Evolutionary conservation across 2,888 invertebrate species (phyloP), one percentile per base, ranked within the genome.

Genomic region (Plebejus anna): DNA sequence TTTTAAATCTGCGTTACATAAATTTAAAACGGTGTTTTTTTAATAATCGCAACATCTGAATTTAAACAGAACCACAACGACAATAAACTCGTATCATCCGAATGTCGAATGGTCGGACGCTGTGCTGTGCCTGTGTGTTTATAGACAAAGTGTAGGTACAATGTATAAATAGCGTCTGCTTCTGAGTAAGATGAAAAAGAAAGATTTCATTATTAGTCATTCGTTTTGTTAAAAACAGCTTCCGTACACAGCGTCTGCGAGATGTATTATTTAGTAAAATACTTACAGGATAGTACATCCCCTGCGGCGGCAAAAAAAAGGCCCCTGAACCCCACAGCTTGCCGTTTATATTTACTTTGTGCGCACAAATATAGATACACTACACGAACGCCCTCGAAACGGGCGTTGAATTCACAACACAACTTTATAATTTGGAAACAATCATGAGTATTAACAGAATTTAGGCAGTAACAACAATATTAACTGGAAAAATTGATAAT

Each of bases 271-370:
- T 79, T 76, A 77, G 72, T 76, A 77, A 79, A 80, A 88, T 92
- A 97, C 97, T 97, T 95, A 98, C 97, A 96, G 97, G 98, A 96
- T 98, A 98, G 95, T 97, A 98, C 96, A 98, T 97, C 96, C 98
- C 98, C 97, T 97, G 98, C 95, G 97, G 97, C 96, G 97, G 97
- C 96, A 98, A 96, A 95, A 98, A 97, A 95, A 97, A 98, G 94
- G 97, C 97, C 96, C 97, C 97, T 95, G 97, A 97, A 95, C 98
- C 97, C 98, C 98, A 98, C 98, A 98, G 98, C 96, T 98, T 98
- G 98, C 96, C 96, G 96, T 97, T 96, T 96, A 95, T 95, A 94
- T 95, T 91, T 93, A 92, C 94, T 94, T 92, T 91, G 87, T 90
- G 89, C 86, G 91, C 94, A 95, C 94, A 94, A 94, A 94, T 94